Percentiles rank a stretch among this genome's conserved stretches.
These are phyloP conservation scores for Probaryconus sp. DNA, from an alignment of 1,140 invertebrate species.

Conservation along the genomic window DNA sequence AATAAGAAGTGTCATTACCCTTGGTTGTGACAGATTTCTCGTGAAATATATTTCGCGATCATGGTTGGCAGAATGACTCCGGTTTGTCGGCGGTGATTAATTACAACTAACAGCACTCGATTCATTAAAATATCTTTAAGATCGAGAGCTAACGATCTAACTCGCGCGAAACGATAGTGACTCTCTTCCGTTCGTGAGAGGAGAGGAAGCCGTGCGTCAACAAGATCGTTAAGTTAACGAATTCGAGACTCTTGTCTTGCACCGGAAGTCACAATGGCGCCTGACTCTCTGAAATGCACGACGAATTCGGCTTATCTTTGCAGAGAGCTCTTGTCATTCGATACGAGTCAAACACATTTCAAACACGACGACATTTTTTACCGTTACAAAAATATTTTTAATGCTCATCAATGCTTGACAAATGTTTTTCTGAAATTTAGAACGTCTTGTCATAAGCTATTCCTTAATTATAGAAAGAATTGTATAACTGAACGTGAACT, in stretches of 20 bases:
- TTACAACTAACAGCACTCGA: conserved; percentile 73
- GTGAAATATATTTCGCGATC: conserved; percentile 44
- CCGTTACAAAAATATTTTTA: conserved; percentile 26
- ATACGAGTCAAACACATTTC: conserved; percentile 30
- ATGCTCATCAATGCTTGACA: too few species aligned
- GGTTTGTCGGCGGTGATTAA: conserved; percentile 67
- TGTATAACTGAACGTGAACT: too few species aligned
- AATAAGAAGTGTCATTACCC: conserved; percentile 21
- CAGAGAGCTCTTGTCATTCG: conserved; percentile 39
- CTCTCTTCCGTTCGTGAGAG: conserved; percentile 46
- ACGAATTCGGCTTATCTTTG: conserved; percentile 31
- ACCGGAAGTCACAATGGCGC: conserved; percentile 73
- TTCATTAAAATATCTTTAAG: conserved; percentile 72
- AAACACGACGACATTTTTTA: conserved; percentile 18
- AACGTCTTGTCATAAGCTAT: too few species aligned
- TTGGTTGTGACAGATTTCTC: conserved; percentile 20
- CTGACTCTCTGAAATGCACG: conserved; percentile 46
- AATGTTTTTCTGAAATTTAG: too few species aligned
- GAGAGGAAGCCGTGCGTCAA: conserved; percentile 74
- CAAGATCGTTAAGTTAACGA: conserved; percentile 77
- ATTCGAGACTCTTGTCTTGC: conserved; percentile 61
- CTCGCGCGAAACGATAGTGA: conserved; percentile 46
- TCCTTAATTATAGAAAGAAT: too few species aligned
- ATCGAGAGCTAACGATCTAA: conserved; percentile 65
- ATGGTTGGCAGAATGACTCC: conserved; percentile 29